phyloP scores from a whole-genome alignment of 2,113 vertebrate genomes.

The Siniperca chuatsi region DNA sequence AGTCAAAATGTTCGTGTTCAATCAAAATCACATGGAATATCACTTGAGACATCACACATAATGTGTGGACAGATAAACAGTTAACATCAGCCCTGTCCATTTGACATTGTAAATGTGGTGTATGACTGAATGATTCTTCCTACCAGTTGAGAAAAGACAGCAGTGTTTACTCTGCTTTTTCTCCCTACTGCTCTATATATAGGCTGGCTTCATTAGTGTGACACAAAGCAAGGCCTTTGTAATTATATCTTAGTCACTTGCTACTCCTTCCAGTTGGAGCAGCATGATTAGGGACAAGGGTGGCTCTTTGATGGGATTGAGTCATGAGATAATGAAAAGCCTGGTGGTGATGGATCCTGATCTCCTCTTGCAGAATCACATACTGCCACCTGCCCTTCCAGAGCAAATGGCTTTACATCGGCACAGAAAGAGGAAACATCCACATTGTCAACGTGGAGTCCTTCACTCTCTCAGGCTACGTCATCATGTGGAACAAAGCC shows the following conservation, averaged over 20 bases:
- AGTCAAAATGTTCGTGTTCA: neutral
- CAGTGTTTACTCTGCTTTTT: conserved; percentile 43
- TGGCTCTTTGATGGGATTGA: conserved; percentile 50
- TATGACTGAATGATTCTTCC: conserved; percentile 2
- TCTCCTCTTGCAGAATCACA: conserved; percentile 91
- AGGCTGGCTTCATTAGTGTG: conserved; percentile 70
- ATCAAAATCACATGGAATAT: neutral
- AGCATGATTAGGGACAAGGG: conserved; percentile 52
- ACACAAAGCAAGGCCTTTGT: conserved; percentile 70
- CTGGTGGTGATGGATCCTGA: conserved; percentile 53
- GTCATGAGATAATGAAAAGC: conserved; percentile 65
- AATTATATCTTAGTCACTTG: conserved; percentile 72
- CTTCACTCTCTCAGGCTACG: conserved; percentile 99
- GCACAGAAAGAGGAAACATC: conserved; percentile 97
- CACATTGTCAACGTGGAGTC: conserved; percentile 99
- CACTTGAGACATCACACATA: neutral
- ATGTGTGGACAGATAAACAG: neutral
- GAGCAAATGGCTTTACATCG: conserved; percentile 99
- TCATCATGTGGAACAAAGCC: conserved; percentile 99
- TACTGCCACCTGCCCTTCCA: conserved; percentile 99
- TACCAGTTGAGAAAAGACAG: conserved; percentile 36
- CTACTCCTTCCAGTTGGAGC: conserved; percentile 61
- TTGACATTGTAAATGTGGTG: conserved; percentile 3
- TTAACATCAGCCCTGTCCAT: neutral
- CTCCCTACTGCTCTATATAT: conserved; percentile 56